Percentiles rank a stretch among this genome's conserved stretches.
Conservation (phyloP, 2,888 invertebrate species). For the Eupithecia subumbrata region DNA sequence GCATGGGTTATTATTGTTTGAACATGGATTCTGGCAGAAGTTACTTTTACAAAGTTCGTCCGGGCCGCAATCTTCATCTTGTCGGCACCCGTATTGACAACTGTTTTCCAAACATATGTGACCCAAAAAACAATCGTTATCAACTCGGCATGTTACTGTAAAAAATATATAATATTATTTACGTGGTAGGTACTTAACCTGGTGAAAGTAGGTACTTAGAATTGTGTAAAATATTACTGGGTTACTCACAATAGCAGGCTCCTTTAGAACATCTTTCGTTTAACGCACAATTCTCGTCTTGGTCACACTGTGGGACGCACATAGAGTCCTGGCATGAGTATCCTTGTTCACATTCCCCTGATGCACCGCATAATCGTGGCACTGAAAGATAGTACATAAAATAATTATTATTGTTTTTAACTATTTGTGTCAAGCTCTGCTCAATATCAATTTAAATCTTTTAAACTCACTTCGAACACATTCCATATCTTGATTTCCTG, state of each 20-base stretch:
- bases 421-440: not conserved
- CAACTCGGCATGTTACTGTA: conserved; percentile 92
- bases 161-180: conserved; percentile 41
- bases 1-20: conserved; percentile 87
- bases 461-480: conserved; percentile 90
- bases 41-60: conserved; percentile 92
- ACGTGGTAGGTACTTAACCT: not conserved
- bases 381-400: conserved; percentile 77
- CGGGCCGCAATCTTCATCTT: conserved; percentile 93
- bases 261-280: conserved; percentile 94
- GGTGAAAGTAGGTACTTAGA: not conserved
- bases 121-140: conserved; percentile 96
- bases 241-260: conserved; percentile 89
- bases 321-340: conserved; percentile 91
- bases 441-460: conserved; percentile 39
- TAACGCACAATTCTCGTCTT: conserved; percentile 92
- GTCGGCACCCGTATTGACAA: conserved; percentile 93
- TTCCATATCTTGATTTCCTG: conserved; percentile 92
- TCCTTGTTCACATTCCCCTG: conserved; percentile 88
- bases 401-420: not conserved
- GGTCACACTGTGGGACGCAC: conserved; percentile 90
- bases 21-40: conserved; percentile 91
- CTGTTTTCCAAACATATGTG: conserved; percentile 94
- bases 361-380: conserved; percentile 89
- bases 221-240: not conserved